phyloP scores from a whole-genome alignment of 2,888 invertebrate genomes.

The Linnaemya vulpina region DNA sequence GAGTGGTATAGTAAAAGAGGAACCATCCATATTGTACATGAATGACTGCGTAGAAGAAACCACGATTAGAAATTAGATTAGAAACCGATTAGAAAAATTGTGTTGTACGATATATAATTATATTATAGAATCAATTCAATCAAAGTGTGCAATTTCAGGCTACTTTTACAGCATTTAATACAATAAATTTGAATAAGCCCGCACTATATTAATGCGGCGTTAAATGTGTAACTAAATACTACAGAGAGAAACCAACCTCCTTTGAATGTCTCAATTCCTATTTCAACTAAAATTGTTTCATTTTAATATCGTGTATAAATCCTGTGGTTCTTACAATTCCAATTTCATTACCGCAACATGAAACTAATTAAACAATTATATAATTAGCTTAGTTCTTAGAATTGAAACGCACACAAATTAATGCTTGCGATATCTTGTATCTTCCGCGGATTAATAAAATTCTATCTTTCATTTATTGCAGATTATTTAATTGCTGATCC shows the following conservation, averaged over 20 bases:
- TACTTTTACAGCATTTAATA: too few species aligned
- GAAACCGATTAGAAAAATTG: too few species aligned
- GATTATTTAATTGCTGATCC: slow-evolving; percentile 85
- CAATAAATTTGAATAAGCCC: too few species aligned
- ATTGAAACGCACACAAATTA: not conserved
- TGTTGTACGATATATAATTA: too few species aligned
- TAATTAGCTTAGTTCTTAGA: slow-evolving; percentile 8
- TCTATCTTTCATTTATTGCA: slow-evolving; percentile 76
- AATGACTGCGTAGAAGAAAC: too few species aligned
- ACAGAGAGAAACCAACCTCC: not conserved
- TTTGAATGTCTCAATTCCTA: not conserved
- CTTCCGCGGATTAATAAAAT: slow-evolving; percentile 46
- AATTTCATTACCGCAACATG: slow-evolving; percentile 25
- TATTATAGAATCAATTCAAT: too few species aligned
- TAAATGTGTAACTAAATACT: too few species aligned
- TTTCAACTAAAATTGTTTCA: not conserved
- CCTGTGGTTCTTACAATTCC: slow-evolving; percentile 4
- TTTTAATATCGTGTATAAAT: not conserved
- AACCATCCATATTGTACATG: too few species aligned
- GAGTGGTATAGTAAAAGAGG: too few species aligned
- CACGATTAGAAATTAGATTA: too few species aligned
- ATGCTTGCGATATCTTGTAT: slow-evolving; percentile 1
- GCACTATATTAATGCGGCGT: too few species aligned
- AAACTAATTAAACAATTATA: slow-evolving; percentile 44
- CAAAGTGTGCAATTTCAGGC: too few species aligned